These are phyloP conservation scores for Leptobrachium ailaonicum DNA, from an alignment of 2,113 vertebrate genomes.

Conservation along the genomic window DNA sequence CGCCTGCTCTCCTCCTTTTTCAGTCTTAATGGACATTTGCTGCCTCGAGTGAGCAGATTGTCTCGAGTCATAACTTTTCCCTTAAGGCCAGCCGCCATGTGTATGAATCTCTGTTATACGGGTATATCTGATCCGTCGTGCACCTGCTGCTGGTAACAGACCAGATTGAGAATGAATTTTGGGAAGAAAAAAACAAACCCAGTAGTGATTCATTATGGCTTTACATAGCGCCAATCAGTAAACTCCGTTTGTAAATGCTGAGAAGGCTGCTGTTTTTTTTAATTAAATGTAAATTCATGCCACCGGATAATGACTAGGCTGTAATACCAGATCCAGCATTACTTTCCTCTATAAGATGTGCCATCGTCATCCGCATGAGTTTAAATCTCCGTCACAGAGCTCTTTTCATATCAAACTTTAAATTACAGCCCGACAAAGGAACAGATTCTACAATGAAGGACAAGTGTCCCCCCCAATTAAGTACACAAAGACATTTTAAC, in stretches of 20 bases:
- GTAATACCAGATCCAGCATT: not conserved
- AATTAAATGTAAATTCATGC: slow-evolving; percentile 13
- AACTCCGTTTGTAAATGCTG: slow-evolving; percentile 2
- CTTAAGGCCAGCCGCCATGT: not conserved
- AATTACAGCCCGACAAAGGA: too few species aligned
- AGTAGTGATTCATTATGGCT: not conserved
- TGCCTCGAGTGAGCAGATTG: not conserved
- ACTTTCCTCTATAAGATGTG: too few species aligned
- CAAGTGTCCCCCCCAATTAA: too few species aligned
- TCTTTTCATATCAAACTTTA: too few species aligned
- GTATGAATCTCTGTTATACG: not conserved
- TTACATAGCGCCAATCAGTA: not conserved
- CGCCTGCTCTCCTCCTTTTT: not conserved
- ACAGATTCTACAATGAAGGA: too few species aligned
- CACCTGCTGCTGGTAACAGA: not conserved
- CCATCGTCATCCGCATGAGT: too few species aligned
- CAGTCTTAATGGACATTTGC: not conserved
- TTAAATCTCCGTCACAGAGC: too few species aligned
- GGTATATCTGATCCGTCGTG: not conserved
- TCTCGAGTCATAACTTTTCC: not conserved
- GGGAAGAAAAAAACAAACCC: not conserved
- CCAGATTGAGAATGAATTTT: slow-evolving; percentile 8
- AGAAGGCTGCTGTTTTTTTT: slow-evolving; percentile 16
- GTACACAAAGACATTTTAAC: too few species aligned
- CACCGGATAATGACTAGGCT: not conserved